A percentile compares a stretch with the other conserved stretches of the same genome.
Conservation (phyloP, 2,888 invertebrate species). For the Hydrotaea diabolus region DNA sequence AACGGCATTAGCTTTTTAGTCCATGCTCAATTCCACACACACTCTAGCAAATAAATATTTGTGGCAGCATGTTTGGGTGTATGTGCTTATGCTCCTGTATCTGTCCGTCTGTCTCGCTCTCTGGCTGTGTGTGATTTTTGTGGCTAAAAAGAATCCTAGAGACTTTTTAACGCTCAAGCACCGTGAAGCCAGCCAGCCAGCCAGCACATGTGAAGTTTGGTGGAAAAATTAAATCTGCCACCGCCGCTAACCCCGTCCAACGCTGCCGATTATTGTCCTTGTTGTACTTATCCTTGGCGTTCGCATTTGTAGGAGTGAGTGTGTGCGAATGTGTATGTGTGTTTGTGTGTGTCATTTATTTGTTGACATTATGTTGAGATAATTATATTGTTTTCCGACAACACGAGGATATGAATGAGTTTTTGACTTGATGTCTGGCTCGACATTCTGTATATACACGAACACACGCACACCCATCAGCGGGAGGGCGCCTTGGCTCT, state of each 20-base stretch:
- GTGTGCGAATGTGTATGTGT: conserved; percentile 15
- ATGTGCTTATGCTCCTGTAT: conserved; percentile 8
- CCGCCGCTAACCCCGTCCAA: background rate
- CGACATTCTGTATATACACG: too few species aligned
- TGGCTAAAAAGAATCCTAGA: conserved; percentile 44
- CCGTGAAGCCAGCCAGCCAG: background rate
- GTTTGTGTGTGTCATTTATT: conserved; percentile 62
- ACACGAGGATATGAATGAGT: conserved; percentile 40
- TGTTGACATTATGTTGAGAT: conserved; percentile 67
- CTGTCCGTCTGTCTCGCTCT: background rate
- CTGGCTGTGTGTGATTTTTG: conserved; percentile 60
- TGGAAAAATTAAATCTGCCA: conserved; percentile 44
- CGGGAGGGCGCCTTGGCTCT: too few species aligned
- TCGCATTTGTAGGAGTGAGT: conserved; percentile 8
- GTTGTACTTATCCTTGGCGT: background rate
- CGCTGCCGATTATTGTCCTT: conserved; percentile 2
- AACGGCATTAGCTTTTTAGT: conserved; percentile 62
- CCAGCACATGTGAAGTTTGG: conserved; percentile 22
- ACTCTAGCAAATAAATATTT: background rate
- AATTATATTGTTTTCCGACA: conserved; percentile 66
- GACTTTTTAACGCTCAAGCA: background rate
- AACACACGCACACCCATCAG: conserved; percentile 18
- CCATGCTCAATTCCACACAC: background rate
- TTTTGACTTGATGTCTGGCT: conserved; percentile 44
- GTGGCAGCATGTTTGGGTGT: background rate